These are phyloP conservation scores for Rapana venosa DNA, from an alignment of 2,888 invertebrate genomes.

Conservation along the genomic window DNA sequence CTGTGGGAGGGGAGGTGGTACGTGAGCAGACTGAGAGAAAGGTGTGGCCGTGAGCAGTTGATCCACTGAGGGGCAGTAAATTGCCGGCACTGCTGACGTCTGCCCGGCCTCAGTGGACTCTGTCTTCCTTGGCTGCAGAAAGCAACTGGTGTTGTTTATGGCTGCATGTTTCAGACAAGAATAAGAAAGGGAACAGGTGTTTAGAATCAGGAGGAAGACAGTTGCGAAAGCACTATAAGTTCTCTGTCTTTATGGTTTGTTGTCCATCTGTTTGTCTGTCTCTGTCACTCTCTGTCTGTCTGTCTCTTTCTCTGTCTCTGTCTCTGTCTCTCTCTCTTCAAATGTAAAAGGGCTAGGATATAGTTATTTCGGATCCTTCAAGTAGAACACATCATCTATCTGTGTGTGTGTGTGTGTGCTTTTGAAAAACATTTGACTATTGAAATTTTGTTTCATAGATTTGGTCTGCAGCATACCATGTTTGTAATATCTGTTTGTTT, in stretches of 20 bases:
- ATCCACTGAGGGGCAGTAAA: conserved; percentile 34
- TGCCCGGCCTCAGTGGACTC: background rate
- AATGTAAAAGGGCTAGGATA: no score
- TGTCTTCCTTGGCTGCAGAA: no score
- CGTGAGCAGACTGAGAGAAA: conserved; percentile 21
- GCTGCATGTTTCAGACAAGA: background rate
- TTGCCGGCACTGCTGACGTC: background rate
- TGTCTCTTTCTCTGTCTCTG: background rate
- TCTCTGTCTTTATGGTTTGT: background rate
- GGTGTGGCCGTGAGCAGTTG: background rate
- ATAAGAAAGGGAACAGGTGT: no score
- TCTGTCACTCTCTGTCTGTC: background rate
- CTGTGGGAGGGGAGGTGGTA: background rate
- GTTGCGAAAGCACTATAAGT: no score
- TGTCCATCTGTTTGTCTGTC: background rate
- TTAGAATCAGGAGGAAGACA: no score
- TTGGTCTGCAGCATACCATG: no score
- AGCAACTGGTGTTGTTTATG: conserved; percentile 5
- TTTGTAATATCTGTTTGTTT: no score
- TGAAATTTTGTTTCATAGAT: no score
- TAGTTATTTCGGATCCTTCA: no score
- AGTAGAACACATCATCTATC: no score
- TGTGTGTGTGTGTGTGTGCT: no score
- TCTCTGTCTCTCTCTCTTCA: background rate
- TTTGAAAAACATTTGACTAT: no score